A percentile compares a stretch with the other conserved stretches of the same genome.
phyloP scores from a whole-genome alignment of 2,888 invertebrate species.

The Tiliacea aurago region DNA sequence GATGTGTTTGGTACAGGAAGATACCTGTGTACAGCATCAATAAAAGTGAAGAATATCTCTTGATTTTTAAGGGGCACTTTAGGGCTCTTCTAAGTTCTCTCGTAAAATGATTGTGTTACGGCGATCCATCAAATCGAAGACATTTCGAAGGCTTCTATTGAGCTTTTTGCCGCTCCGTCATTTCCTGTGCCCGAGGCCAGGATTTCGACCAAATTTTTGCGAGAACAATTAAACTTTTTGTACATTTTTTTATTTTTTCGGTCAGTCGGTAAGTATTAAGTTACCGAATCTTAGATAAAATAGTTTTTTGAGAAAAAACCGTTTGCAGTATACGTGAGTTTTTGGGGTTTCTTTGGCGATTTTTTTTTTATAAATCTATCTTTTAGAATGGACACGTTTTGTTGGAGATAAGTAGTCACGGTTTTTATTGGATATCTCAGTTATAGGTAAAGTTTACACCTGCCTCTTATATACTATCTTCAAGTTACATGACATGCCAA shows the following conservation, averaged over 20 bases:
- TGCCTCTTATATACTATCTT: conserved; percentile 52
- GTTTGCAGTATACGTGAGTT: conserved; percentile 72
- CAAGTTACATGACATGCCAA: conserved; percentile 16
- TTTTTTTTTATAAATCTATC: conserved; percentile 69
- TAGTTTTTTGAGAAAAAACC: conserved; percentile 78
- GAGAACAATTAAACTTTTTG: conserved; percentile 86
- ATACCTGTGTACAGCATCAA: conserved; percentile 69
- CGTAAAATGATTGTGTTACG: conserved; percentile 88
- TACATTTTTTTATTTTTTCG: conserved; percentile 77
- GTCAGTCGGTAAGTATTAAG: conserved; percentile 85
- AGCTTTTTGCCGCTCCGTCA: conserved; percentile 84
- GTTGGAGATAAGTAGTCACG: conserved; percentile 74
- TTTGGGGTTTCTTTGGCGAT: conserved; percentile 72
- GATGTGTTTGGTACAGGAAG: conserved; percentile 33
- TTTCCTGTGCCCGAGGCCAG: conserved; percentile 86
- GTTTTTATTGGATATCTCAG: conserved; percentile 64
- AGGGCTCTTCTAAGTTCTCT: conserved; percentile 81
- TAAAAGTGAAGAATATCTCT: conserved; percentile 88
- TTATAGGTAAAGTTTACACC: conserved; percentile 64
- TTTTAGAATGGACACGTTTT: conserved; percentile 71
- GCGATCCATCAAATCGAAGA: conserved; percentile 88
- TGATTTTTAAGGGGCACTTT: conserved; percentile 89
- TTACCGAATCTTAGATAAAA: conserved; percentile 80
- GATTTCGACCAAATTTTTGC: conserved; percentile 84
- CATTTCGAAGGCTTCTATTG: conserved; percentile 85